Evolutionary conservation across 1,140 invertebrate genomes (phyloP), one percentile per base, ranked within the genome.

Genomic region (Cherax quadricarinatus): DNA sequence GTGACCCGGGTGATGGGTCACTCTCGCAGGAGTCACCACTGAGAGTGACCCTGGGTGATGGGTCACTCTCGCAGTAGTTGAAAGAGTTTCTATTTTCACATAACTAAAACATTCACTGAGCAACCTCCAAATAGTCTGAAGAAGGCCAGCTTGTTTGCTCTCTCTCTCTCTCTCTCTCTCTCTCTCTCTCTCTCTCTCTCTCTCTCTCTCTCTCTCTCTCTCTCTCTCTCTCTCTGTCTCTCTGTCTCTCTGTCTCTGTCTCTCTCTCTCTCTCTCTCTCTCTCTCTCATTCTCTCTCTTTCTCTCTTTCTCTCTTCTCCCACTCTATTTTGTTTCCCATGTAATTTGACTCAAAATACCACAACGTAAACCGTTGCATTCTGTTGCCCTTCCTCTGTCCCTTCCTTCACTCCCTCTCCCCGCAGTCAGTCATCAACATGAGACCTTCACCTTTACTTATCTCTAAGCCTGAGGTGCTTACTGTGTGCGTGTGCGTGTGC

Each of bases 131-230:
- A n/a, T 70, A 18, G 14, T 70, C n/a, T 70, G n/a, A 16, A 3
- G 3, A 16, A 70, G 1, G 14, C 41, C 30, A 14, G 14, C 66
- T 78, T 41, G 30, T 2, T 41, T 41, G 30, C 30, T 41, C 30
- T 41, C 30, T 41, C 30, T 41, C 30, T 41, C 66, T 70, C 66
- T 70, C 66, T 70, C 66, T 70, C 66, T 70, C 66, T 70, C 66
- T 70, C 66, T 70, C 66, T 70, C 66, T 70, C 66, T 70, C 66
- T 70, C 66, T 70, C 66, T 70, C 66, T 70, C 66, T 70, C 66
- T 70, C 66, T 70, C 66, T 70, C 66, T 70, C 66, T 70, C 66
- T 70, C 66, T 70, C 66, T 70, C 66, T 70, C 66, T 70, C 30
- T 41, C 30, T 41, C 30, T 41, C 30, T 41, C 30, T 41, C 30